Conservation (phyloP, 2,888 invertebrate species). For the Cheilosia soror region DNA sequence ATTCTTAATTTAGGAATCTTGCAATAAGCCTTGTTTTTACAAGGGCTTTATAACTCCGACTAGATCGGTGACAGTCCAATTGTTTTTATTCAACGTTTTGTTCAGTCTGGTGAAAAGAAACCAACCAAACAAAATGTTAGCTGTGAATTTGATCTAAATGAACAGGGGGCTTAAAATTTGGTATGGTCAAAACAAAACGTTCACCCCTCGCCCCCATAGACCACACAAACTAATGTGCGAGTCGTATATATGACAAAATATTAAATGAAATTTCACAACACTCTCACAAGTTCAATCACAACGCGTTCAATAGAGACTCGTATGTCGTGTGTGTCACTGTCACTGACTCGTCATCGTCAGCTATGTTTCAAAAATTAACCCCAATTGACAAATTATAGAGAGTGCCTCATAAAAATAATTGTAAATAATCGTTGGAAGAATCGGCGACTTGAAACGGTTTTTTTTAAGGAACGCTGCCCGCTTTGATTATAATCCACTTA, state of each 20-base stretch:
- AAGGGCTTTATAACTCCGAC: no score
- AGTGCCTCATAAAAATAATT: slow-evolving; percentile 2
- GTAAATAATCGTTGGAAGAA: slow-evolving; percentile 12
- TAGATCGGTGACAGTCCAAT: no score
- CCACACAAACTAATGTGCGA: neutral
- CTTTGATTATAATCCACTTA: slow-evolving; percentile 18
- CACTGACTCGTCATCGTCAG: neutral
- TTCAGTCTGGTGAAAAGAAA: no score
- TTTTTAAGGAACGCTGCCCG: neutral
- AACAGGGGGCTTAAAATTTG: no score
- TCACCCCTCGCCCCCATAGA: neutral
- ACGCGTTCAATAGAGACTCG: neutral
- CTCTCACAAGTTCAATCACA: neutral
- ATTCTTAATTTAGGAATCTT: no score
- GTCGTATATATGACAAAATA: neutral
- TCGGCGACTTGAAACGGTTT: slow-evolving; percentile 8
- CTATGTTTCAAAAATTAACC: slow-evolving; percentile 6
- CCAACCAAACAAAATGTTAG: no score
- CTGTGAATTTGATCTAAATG: no score
- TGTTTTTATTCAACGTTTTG: no score
- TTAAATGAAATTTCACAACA: neutral
- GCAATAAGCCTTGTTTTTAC: no score
- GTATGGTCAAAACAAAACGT: no score
- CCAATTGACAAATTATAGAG: slow-evolving; percentile 1
- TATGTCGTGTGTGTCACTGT: neutral